Percentiles rank a stretch among this genome's conserved stretches.
These are phyloP conservation scores for Acrobasis repandana DNA, from an alignment of 2,888 invertebrate genomes.

Conservation along the genomic window DNA sequence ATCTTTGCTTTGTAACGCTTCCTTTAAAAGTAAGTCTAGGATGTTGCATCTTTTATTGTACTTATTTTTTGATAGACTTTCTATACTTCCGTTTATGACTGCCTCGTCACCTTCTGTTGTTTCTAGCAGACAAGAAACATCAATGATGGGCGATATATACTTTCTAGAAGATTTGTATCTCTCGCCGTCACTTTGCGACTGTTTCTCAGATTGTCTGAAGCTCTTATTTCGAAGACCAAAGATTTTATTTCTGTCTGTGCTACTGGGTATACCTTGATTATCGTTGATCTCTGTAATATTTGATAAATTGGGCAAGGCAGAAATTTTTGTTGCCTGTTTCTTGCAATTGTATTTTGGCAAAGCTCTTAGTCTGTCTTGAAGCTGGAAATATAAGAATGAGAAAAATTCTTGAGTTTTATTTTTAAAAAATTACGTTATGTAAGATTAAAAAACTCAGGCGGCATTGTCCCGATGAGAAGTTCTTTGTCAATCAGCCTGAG, in stretches of 20 bases:
- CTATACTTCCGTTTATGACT: conserved; percentile 55
- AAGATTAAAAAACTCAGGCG: too few species aligned
- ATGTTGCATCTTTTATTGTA: conserved; percentile 48
- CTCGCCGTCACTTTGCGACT: conserved; percentile 47
- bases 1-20: conserved; percentile 46
- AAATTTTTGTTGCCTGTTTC: conserved; percentile 50
- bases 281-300: conserved; percentile 55
- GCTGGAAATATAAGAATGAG: conserved; percentile 48
- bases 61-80: conserved; percentile 49
- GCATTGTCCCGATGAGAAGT: background rate
- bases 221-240: conserved; percentile 44
- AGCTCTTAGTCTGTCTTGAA: conserved; percentile 57
- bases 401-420: background rate
- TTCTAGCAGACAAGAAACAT: conserved; percentile 48
- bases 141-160: conserved; percentile 38
- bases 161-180: conserved; percentile 26
- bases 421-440: too few species aligned
- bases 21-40: conserved; percentile 54
- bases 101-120: conserved; percentile 57
- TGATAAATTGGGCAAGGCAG: conserved; percentile 53
- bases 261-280: conserved; percentile 35
- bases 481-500: background rate
- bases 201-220: conserved; percentile 29
- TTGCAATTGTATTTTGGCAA: conserved; percentile 50
- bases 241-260: conserved; percentile 39